Base-by-base conservation (phyloP, 2,113 vertebrate genomes). In the Colistium nudipinnis region DNA sequence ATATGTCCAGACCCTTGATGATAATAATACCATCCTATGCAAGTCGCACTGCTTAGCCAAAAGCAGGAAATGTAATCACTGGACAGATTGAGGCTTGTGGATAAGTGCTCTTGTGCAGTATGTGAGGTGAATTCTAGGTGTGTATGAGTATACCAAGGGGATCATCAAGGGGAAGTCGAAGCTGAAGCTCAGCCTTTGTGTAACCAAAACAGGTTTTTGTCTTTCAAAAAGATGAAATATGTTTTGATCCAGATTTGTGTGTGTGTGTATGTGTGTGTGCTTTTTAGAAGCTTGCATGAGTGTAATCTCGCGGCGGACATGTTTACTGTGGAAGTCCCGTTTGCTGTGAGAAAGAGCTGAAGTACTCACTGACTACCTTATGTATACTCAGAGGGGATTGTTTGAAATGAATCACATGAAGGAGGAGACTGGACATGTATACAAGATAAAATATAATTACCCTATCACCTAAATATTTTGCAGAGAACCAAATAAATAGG, bases 371-470 rank as follows among this genome's bases (percentile, higher is more conserved):
- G 85, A 88, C 88, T 89, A 86, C 89, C 87, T 90, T 86, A 82
- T 90, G 83, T 89, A 86, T 89, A 88, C 86, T 80, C 65, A 33
- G 75, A 77, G 39, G 51, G 78, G 69, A 74, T 70, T 91, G 89
- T 90, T 91, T 90, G 86, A 88, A 88, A 89, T 88, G 79, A 89
- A 89, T 90, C 86, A 89, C 74, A 78, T 83, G 81, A 81, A 84
- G 84, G 70, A 85, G 82, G 70, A 67, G 76, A 85, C 64, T 70
- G 30, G 85, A 88, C 67, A 80, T 85, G 77, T 89, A 86, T 86
- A 89, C 87, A 90, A 89, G 80, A 89, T 83, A 88, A 88, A 92
- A 89, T 88, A 87, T 89, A 90, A 91, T 91, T 88, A 90, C 67
- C 56, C 84, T 79, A 70, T 84, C 86, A 69, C 79, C 84, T 86